Percentiles rank a stretch among this genome's conserved stretches.
Evolutionary conservation across 2,888 invertebrate species (phyloP).

Genomic region (Romanomermis culicivorax): DNA sequence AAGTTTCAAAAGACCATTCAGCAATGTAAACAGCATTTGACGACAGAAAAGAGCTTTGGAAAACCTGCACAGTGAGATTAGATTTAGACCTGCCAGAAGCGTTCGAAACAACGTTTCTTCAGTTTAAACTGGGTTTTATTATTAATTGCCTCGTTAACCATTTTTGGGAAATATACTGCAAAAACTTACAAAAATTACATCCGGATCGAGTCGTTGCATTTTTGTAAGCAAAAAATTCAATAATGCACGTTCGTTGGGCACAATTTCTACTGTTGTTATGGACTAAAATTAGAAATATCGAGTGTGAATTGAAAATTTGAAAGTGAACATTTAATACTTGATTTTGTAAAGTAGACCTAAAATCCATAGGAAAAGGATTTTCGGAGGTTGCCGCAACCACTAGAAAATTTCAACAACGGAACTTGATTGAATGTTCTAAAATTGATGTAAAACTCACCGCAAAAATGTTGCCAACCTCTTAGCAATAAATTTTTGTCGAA

Average conservation of each 20-base stretch:
- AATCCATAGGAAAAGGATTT: conserved; percentile 2
- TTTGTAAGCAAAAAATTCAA: conserved; percentile 64
- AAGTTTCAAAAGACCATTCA: too few relatives aligned
- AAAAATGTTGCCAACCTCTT: not conserved
- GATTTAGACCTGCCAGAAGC: too few relatives aligned
- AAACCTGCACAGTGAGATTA: too few relatives aligned
- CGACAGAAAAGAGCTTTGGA: too few relatives aligned
- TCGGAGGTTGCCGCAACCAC: not conserved
- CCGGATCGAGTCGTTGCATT: conserved; percentile 69
- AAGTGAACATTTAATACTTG: conserved; percentile 2
- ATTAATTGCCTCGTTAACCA: too few relatives aligned
- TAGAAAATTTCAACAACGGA: not conserved
- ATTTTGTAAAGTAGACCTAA: not conserved
- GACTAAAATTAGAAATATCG: conserved; percentile 1
- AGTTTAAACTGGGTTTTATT: too few relatives aligned
- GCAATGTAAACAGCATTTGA: too few relatives aligned
- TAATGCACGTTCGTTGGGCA: conserved; percentile 60
- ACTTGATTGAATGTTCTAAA: not conserved
- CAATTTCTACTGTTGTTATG: conserved; percentile 40
- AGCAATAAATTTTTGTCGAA: not conserved
- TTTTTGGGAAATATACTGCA: too few relatives aligned
- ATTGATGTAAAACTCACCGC: not conserved
- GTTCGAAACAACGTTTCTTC: too few relatives aligned
- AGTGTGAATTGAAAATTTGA: too few relatives aligned
- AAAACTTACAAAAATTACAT: conserved; percentile 51